Percentiles rank a stretch among this genome's conserved stretches.
These are phyloP conservation scores for Xylota sylvarum DNA, from an alignment of 2,888 invertebrate genomes.

Conservation along the genomic window DNA sequence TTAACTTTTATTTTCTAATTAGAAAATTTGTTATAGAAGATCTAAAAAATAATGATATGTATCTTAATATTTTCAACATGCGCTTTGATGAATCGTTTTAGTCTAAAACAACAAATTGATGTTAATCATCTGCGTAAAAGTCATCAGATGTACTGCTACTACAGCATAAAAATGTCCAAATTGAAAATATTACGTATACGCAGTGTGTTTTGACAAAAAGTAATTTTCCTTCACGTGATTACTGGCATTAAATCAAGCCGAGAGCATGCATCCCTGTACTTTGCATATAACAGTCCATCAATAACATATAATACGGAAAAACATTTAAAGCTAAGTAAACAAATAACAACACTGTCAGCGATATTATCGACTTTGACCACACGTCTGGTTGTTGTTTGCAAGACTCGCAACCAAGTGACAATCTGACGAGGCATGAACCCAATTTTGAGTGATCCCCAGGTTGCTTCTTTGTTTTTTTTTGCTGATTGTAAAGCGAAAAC, in stretches of 20 bases:
- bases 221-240: slow-evolving; percentile 20
- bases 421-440: slow-evolving; percentile 24
- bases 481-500: background rate
- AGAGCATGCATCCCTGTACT: slow-evolving; percentile 7
- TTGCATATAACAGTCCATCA: too few relatives aligned
- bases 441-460: slow-evolving; percentile 33
- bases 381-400: slow-evolving; percentile 6
- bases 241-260: too few relatives aligned
- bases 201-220: background rate
- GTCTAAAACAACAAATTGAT: too few relatives aligned
- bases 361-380: slow-evolving; percentile 11
- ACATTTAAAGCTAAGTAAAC: background rate
- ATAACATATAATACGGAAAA: slow-evolving; percentile 10
- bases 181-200: slow-evolving; percentile 37
- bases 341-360: background rate
- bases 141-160: too few relatives aligned
- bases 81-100: background rate
- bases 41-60: background rate
- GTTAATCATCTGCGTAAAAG: too few relatives aligned
- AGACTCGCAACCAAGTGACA: slow-evolving; percentile 25
- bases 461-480: background rate
- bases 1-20: background rate
- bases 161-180: too few relatives aligned
- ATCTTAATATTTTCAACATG: too few relatives aligned
- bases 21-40: too few relatives aligned